Evolutionary conservation across 1,140 invertebrate genomes (phyloP).

Genomic region (Macrobrachium nipponense): DNA sequence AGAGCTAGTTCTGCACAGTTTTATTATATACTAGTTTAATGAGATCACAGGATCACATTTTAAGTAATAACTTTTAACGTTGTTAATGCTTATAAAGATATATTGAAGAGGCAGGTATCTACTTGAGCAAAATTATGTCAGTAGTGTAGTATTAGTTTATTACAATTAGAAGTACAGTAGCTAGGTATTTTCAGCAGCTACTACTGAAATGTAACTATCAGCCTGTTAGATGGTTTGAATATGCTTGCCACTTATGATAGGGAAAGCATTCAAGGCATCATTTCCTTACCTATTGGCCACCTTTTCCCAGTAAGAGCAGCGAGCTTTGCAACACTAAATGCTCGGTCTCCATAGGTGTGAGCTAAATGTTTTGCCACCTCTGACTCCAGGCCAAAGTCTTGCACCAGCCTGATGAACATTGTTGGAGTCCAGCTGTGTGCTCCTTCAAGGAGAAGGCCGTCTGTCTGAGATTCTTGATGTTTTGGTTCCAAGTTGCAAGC

Average conservation of each 20-base stretch:
- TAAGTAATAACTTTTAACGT: too few relatives aligned
- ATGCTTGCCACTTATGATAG: background rate
- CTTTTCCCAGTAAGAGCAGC: slow-evolving; percentile 92
- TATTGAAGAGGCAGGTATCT: too few relatives aligned
- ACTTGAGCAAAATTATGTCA: too few relatives aligned
- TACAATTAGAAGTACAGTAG: too few relatives aligned
- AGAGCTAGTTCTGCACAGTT: too few relatives aligned
- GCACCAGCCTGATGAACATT: slow-evolving; percentile 97
- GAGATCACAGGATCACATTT: too few relatives aligned
- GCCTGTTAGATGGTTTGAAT: background rate
- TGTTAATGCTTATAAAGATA: too few relatives aligned
- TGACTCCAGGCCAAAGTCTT: slow-evolving; percentile 86
- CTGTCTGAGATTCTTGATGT: slow-evolving; percentile 81
- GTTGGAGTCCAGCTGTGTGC: slow-evolving; percentile 97
- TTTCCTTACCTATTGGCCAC: slow-evolving; percentile 68
- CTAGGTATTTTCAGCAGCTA: too few relatives aligned
- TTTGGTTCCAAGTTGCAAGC: slow-evolving; percentile 79
- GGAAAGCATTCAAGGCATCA: background rate
- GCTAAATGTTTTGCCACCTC: slow-evolving; percentile 97
- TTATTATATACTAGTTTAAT: too few relatives aligned
- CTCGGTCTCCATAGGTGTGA: slow-evolving; percentile 96
- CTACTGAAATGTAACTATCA: background rate
- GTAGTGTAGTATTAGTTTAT: too few relatives aligned
- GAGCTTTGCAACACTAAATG: slow-evolving; percentile 97
- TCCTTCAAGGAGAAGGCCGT: slow-evolving; percentile 92